Base-by-base conservation (phyloP, 2,888 invertebrate genomes). In the Eugnorisma glareosa region DNA sequence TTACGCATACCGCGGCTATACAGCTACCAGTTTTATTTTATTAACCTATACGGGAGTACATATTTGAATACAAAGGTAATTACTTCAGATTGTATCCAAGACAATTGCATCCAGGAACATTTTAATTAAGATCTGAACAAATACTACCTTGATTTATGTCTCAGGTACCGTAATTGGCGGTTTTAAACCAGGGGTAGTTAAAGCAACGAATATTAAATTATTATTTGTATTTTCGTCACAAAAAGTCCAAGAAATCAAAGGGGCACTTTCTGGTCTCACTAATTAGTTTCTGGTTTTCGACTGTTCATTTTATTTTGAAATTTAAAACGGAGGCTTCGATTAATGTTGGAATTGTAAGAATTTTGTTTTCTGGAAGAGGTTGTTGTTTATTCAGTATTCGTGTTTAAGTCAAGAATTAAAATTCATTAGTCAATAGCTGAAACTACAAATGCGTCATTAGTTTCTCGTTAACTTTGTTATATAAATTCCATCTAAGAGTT, bases 381-480 rank as follows among this genome's bases (percentile, higher is more conserved):
- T 84, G 80, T 88, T 91, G 88, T 86, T 80, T 88, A 91, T 90
- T 90, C 90, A 89, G 83, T 85, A 88, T 90, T 86, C 87, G 83
- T 86, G 86, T 81, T 86, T 85, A 80, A 85, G 71, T 81, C 76
- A 87, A 90, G 86, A 90, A 92, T 93, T 91, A 91, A 92, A 92
- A 93, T 93, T 90, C 91, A 92, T 91, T 90, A 90, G 90, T 73
- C 69, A 79, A 89, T 90, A 89, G 89, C 82, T 88, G 85, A 89
- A 87, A 82, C 68, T 83, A 73, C 69, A 82, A 83, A 83, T 82
- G 84, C 84, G 81, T 78, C 83, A 75, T 89, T 81, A 73, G 78
- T 77, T 80, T 76, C 77, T 88, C 79, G 76, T 88, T 85, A 85
- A 88, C 73, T 79, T 89, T 86, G 80, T 82, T 79, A 70, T 67